Base-by-base conservation (phyloP, 2,797 vertebrate genomes). In the Pempheris klunzingeri region DNA sequence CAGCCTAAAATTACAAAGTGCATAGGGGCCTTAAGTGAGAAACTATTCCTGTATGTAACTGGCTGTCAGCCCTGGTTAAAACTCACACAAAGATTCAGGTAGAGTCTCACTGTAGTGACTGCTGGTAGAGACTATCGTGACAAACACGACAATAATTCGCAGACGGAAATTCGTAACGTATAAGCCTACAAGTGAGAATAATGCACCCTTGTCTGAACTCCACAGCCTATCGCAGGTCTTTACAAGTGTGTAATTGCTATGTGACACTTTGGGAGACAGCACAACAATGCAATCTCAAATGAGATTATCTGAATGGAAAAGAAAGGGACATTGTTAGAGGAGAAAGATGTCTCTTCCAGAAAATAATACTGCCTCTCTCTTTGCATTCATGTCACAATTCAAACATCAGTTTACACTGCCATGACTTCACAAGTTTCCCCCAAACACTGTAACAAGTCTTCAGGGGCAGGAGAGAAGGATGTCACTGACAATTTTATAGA, bases 361-460 rank as follows among this genome's bases (percentile, higher is more conserved):
- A 68, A 80, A 89, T 74, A 85, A 85, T 41, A 32, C 71, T 26
- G 65, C 52, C 34, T 80, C 67, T 82, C 66, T 50, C 22, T 81
- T 78, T 89, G 85, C 75, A 90, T 87, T 90, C 87, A 81, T 81
- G 87, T 83, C 85, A 86, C 89, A 81, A 46, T 87, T 87, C 85
- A 86, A 81, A 81, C 86, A 85, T 90, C 85, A 59, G 83, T 91
- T 90, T 88, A 73, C 82, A 63, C 66, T 58, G 71, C 61, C 74
- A 58, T 74, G 78, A 74, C 72, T 84, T 85, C 87, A 81, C 81
- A 78, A 90, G 81, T 77, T 76, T 84, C 80, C n/a, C 84, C 85
- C 83, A 80, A 89, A 88, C 84, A 78, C 83, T 74, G 71, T 85
- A 90, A 91, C 85, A 88, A 90, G 86, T 88, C 92, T 90, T 82